Evolutionary conservation across 1,140 invertebrate genomes (phyloP).

Genomic region (Drosophila teissieri): DNA sequence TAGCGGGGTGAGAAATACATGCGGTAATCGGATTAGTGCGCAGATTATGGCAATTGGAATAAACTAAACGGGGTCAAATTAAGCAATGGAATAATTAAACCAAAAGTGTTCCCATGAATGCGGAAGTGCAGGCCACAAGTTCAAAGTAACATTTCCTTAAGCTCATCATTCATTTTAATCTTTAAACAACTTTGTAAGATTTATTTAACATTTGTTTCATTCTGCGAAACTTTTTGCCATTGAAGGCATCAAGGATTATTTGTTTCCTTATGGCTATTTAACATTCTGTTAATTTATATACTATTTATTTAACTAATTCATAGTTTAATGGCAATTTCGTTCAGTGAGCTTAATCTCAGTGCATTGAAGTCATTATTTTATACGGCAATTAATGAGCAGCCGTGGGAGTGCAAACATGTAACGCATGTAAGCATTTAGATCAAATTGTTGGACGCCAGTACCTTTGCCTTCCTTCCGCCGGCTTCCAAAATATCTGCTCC

Average conservation of each 20-base stretch:
- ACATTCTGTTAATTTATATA: too few species aligned
- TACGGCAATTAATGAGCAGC: conserved; percentile 69
- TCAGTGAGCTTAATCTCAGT: conserved; percentile 28
- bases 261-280: too few species aligned
- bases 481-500: background rate
- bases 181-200: background rate
- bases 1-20: conserved; percentile 25
- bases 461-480: background rate
- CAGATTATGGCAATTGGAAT: conserved; percentile 24
- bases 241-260: too few species aligned
- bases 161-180: background rate
- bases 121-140: background rate
- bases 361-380: conserved; percentile 64
- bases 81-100: conserved; percentile 22
- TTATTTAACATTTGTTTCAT: background rate
- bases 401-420: conserved; percentile 71
- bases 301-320: background rate
- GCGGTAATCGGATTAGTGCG: conserved; percentile 26
- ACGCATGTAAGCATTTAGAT: conserved; percentile 56
- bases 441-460: conserved; percentile 18
- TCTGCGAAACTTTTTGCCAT: background rate
- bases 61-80: conserved; percentile 27
- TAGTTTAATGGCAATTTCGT: too few species aligned
- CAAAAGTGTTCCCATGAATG: background rate
- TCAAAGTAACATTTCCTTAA: background rate